Conservation (phyloP, 2,113 vertebrate genomes). For the Odobenus rosmarus region DNA sequence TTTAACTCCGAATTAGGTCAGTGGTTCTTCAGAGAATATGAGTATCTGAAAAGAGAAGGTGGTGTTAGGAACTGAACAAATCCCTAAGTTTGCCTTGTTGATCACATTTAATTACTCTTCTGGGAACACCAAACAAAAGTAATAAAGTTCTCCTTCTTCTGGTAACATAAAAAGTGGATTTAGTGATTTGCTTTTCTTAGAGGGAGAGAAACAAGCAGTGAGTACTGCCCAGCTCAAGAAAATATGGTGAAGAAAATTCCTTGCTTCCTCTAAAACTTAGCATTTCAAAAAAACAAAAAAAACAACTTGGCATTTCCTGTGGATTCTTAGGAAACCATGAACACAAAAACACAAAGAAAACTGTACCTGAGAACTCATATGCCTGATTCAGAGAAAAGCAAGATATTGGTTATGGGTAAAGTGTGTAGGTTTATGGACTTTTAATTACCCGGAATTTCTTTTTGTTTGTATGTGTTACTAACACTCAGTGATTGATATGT, state of each 20-base stretch:
- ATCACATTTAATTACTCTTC: constrained; percentile 35
- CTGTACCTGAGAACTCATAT: not conserved
- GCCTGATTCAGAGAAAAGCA: not conserved
- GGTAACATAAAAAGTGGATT: constrained; percentile 18
- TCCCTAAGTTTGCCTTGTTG: not conserved
- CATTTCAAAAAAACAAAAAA: not conserved
- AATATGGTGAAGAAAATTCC: not conserved
- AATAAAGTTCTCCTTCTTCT: not conserved
- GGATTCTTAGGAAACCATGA: not conserved
- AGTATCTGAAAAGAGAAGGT: not conserved
- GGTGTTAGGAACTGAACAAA: not conserved
- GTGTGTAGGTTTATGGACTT: not conserved
- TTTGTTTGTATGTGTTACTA: not conserved
- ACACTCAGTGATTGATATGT: not conserved
- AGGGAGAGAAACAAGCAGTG: not conserved
- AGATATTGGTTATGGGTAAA: not conserved
- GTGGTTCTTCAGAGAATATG: constrained; percentile 31
- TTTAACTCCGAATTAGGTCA: constrained; percentile 47
- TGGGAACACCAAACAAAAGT: constrained; percentile 33
- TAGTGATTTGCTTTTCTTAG: not conserved
- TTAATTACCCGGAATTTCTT: not conserved
- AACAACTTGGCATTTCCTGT: constrained; percentile 12
- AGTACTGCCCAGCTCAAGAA: not conserved
- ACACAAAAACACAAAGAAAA: not conserved
- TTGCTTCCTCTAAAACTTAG: not conserved